Evolutionary conservation across 2,888 invertebrate genomes (phyloP).

Genomic region (Uloborus plumipes): DNA sequence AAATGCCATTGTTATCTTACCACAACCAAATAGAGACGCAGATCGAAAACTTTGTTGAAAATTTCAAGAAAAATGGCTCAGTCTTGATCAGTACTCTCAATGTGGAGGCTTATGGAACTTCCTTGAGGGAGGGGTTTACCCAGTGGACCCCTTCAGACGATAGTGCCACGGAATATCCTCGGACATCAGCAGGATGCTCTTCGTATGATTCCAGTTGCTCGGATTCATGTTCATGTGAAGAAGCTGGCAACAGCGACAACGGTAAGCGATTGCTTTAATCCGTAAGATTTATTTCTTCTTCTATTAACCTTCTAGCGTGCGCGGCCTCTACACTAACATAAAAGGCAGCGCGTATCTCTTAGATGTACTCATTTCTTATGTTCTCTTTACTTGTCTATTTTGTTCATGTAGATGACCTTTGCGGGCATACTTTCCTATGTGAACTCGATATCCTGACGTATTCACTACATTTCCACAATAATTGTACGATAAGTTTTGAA

Average conservation of each 20-base stretch:
- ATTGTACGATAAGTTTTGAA: too few species aligned
- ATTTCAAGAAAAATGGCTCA: slow-evolving; percentile 62
- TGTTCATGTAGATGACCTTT: too few species aligned
- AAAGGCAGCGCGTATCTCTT: too few species aligned
- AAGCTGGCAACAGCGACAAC: slow-evolving; percentile 55
- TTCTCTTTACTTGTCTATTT: too few species aligned
- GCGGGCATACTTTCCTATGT: too few species aligned
- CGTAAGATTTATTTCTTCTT: too few species aligned
- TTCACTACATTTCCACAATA: too few species aligned
- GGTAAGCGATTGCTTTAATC: slow-evolving; percentile 25
- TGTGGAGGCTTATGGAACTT: slow-evolving; percentile 37
- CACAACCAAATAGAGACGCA: slow-evolving; percentile 63
- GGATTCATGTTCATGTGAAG: slow-evolving; percentile 55
- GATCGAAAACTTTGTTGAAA: slow-evolving; percentile 62
- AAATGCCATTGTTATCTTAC: slow-evolving; percentile 52
- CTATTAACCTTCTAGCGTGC: too few species aligned
- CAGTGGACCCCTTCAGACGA: slow-evolving; percentile 61
- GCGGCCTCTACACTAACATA: too few species aligned
- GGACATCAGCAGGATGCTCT: slow-evolving; percentile 39
- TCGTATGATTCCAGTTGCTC: slow-evolving; percentile 55
- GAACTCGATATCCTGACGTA: too few species aligned
- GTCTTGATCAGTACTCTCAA: slow-evolving; percentile 51
- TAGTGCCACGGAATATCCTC: slow-evolving; percentile 46
- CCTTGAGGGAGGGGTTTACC: slow-evolving; percentile 22
- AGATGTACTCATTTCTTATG: too few species aligned